Conservation (phyloP, 2,888 invertebrate species). For the Leptopilina drosophilae region DNA sequence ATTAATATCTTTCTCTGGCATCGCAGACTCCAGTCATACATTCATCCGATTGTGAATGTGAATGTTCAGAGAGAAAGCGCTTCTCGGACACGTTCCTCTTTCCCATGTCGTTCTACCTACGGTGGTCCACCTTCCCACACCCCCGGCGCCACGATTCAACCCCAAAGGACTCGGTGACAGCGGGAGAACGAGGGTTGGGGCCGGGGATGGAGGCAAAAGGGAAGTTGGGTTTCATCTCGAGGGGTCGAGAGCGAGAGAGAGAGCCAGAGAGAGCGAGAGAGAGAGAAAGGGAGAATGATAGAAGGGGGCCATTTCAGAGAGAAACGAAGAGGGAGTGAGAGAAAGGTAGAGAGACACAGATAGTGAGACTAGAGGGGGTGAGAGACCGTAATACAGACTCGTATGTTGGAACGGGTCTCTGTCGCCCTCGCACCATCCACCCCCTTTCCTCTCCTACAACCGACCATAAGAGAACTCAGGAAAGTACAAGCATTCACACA, state of each 20-base stretch:
- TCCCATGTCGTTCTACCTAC: constrained; percentile 70
- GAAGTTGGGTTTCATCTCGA: constrained; percentile 76
- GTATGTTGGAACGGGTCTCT: constrained; percentile 73
- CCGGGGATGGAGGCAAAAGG: constrained; percentile 58
- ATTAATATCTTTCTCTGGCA: constrained; percentile 71
- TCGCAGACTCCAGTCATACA: constrained; percentile 47
- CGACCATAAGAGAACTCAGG: constrained; percentile 45
- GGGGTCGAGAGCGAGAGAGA: constrained; percentile 61
- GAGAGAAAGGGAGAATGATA: constrained; percentile 53
- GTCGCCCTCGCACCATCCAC: constrained; percentile 45
- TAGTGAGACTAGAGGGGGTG: constrained; percentile 49
- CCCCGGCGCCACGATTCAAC: constrained; percentile 63
- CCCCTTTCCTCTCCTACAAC: constrained; percentile 53
- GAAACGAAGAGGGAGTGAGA: constrained; percentile 56
- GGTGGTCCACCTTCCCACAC: constrained; percentile 59
- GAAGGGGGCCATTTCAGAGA: constrained; percentile 40
- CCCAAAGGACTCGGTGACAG: constrained; percentile 66
- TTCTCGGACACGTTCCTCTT: constrained; percentile 71
- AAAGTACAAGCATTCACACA: constrained; percentile 51
- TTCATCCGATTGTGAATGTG: constrained; percentile 47
- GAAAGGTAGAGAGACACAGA: constrained; percentile 55
- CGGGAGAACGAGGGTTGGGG: constrained; percentile 53
- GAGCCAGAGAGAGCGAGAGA: constrained; percentile 53
- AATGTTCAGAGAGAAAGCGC: constrained; percentile 54
- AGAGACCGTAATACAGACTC: constrained; percentile 72